Conservation (phyloP, 2,888 invertebrate species). For the Pegoplata infirma region DNA sequence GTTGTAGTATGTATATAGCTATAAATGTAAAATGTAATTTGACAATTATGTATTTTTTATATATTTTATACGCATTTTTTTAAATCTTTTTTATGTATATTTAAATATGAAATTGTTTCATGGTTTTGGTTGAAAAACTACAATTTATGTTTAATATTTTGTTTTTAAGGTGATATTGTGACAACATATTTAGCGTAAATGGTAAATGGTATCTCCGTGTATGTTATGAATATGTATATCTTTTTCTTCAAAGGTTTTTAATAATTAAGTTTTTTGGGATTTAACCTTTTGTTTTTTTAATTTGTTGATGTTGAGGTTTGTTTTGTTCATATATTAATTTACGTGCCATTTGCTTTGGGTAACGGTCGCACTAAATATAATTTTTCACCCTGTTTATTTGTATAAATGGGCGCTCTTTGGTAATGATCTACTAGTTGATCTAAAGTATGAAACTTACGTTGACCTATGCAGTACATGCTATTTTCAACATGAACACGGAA, state of each 20-base stretch:
- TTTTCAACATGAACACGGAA: slow-evolving; percentile 98
- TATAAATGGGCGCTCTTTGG: slow-evolving; percentile 99
- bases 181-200: slow-evolving; percentile 63
- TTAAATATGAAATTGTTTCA: slow-evolving; percentile 57
- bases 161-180: slow-evolving; percentile 61
- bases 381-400: slow-evolving; percentile 98
- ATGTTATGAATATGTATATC: slow-evolving; percentile 58
- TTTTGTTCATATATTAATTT: slow-evolving; percentile 64
- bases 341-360: slow-evolving; percentile 82
- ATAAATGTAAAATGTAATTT: slow-evolving; percentile 63
- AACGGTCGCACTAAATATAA: slow-evolving; percentile 96
- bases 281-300: slow-evolving; percentile 19
- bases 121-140: slow-evolving; percentile 51
- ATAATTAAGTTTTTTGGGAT: slow-evolving; percentile 29
- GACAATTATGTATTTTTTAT: slow-evolving; percentile 55
- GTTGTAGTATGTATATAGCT: slow-evolving; percentile 50
- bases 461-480: slow-evolving; percentile 96
- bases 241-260: slow-evolving; percentile 40
- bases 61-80: slow-evolving; percentile 21
- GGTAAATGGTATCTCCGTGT: slow-evolving; percentile 62
- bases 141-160: slow-evolving; percentile 45
- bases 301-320: slow-evolving; percentile 41
- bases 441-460: slow-evolving; percentile 96
- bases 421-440: slow-evolving; percentile 99
- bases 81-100: slow-evolving; percentile 51